Evolutionary conservation across 2,888 invertebrate species (phyloP).

Genomic region (Branchellion lobata): DNA sequence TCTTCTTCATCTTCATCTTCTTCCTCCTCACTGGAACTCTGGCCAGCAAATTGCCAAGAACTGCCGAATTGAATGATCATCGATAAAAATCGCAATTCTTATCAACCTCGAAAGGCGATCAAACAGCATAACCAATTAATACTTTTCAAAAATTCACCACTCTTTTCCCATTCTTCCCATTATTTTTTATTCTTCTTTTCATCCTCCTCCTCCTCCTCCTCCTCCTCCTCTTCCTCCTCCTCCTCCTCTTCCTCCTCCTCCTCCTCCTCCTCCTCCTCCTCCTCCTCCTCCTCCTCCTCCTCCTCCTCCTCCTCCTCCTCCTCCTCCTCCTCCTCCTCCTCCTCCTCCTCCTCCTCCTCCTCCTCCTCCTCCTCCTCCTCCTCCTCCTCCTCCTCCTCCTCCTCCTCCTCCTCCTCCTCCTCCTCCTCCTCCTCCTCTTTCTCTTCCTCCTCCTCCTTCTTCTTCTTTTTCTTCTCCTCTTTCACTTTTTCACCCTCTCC

Average conservation of each 20-base stretch:
- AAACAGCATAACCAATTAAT: too few species aligned
- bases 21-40: slow-evolving; percentile 20
- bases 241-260: slow-evolving; percentile 34
- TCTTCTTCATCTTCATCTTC: not conserved
- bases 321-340: slow-evolving; percentile 45
- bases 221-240: slow-evolving; percentile 28
- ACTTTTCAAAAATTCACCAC: too few species aligned
- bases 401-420: slow-evolving; percentile 14
- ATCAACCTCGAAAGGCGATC: too few species aligned
- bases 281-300: too few species aligned
- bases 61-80: too few species aligned
- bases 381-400: not conserved
- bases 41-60: slow-evolving; percentile 9
- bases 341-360: slow-evolving; percentile 43
- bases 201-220: too few species aligned
- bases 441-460: not conserved
- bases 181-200: too few species aligned
- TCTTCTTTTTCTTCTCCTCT: not conserved
- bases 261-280: slow-evolving; percentile 41
- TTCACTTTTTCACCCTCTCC: not conserved
- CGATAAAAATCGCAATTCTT: too few species aligned
- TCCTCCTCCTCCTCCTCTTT: slow-evolving; percentile 33
- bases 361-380: not conserved
- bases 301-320: too few species aligned
- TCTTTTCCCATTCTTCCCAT: too few species aligned